A percentile compares a stretch with the other conserved stretches of the same genome.
These are phyloP conservation scores for Ceratoteleas bidentatus DNA, from an alignment of 1,140 invertebrate species.

Conservation along the genomic window DNA sequence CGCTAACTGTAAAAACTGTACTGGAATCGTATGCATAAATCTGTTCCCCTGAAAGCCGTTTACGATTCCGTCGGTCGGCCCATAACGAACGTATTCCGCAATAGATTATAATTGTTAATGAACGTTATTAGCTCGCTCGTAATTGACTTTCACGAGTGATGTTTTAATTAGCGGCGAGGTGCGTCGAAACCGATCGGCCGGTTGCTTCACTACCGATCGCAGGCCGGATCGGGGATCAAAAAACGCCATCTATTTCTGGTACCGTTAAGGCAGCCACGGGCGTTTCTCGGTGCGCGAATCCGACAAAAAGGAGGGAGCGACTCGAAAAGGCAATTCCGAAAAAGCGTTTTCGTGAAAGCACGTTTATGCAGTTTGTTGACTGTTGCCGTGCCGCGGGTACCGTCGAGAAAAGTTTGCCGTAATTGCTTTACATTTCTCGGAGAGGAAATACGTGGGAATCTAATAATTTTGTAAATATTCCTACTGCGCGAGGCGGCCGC, in stretches of 20 bases:
- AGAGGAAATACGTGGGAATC: constrained; percentile 34
- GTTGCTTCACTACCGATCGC: constrained; percentile 19
- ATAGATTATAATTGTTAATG: constrained; percentile 57
- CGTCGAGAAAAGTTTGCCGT: constrained; percentile 7
- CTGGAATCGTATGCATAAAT: constrained; percentile 51
- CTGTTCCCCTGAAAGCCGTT: constrained; percentile 40
- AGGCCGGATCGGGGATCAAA: not conserved
- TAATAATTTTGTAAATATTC: constrained; percentile 54
- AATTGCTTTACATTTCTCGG: constrained; percentile 36
- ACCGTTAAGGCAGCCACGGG: constrained; percentile 46
- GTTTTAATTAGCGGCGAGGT: constrained; percentile 45
- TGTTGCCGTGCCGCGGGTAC: not conserved
- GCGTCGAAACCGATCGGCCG: constrained; percentile 23
- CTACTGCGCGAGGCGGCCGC: constrained; percentile 14
- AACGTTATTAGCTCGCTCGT: constrained; percentile 39
- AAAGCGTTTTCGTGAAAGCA: constrained; percentile 12
- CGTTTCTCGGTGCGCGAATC: constrained; percentile 39
- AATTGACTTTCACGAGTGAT: constrained; percentile 51
- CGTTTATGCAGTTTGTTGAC: not conserved
- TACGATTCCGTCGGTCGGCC: constrained; percentile 27
- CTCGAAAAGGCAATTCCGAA: not conserved
- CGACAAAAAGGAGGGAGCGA: constrained; percentile 9
- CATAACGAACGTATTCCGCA: constrained; percentile 52
- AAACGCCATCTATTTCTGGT: constrained; percentile 39
- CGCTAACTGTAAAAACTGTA: constrained; percentile 52